These are phyloP conservation scores for Ypsolopha scabrella DNA, from an alignment of 2,888 invertebrate species.

Conservation along the genomic window DNA sequence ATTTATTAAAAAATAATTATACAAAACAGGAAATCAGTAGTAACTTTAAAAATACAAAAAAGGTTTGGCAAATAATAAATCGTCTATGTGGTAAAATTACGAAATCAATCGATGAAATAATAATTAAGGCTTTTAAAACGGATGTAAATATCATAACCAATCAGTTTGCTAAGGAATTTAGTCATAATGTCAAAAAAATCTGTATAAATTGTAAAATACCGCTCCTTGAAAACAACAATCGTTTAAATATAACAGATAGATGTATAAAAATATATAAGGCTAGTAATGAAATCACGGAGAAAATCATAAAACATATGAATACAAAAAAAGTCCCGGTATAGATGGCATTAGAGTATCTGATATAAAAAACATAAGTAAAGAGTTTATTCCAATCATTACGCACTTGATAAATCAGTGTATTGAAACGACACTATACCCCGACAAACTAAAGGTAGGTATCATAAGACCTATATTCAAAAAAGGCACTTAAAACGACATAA, in stretches of 20 bases:
- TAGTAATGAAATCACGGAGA: not conserved
- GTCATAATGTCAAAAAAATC: not conserved
- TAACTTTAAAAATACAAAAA: conserved; percentile 8
- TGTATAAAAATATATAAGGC: conserved; percentile 21
- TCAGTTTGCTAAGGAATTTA: not conserved
- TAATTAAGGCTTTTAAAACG: not conserved
- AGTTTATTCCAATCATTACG: conserved; percentile 4
- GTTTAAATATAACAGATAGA: conserved; percentile 26
- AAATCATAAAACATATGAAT: conserved; percentile 4
- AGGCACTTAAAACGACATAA: conserved; percentile 1
- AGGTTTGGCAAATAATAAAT: conserved; percentile 8
- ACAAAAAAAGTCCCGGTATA: conserved; percentile 6
- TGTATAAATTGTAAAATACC: not conserved
- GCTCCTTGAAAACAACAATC: not conserved
- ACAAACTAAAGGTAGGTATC: conserved; percentile 7
- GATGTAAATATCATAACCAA: not conserved
- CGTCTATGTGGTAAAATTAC: conserved; percentile 6
- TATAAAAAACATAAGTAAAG: conserved; percentile 6
- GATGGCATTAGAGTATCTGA: conserved; percentile 7
- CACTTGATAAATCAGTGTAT: conserved; percentile 8
- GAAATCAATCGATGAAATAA: conserved; percentile 4
- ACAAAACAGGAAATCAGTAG: conserved; percentile 5
- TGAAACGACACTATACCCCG: conserved; percentile 2
- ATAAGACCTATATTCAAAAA: conserved; percentile 10
- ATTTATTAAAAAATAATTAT: conserved; percentile 4